Conservation (phyloP, 37 sponge, comb jelly and placozoan genomes). For the Aplysina aerophoba region DNA sequence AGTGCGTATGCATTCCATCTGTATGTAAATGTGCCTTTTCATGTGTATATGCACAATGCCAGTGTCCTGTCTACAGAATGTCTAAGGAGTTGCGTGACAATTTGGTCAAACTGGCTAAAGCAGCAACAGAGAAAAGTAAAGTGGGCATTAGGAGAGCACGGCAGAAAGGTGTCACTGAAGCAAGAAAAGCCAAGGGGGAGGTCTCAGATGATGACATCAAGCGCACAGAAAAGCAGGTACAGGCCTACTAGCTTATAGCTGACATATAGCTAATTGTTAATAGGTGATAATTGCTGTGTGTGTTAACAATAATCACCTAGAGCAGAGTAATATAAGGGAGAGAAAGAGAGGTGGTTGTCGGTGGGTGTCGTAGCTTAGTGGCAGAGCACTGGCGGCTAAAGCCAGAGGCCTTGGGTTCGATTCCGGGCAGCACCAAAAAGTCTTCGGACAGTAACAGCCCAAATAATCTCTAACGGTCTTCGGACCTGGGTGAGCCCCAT, state of each 20-base stretch:
- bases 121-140: slow-evolving; percentile 71
- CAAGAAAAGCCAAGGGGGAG: slow-evolving; percentile 32
- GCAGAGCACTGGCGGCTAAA: no score
- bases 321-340: no score
- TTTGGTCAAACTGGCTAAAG: slow-evolving; percentile 75
- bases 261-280: neutral
- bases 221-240: slow-evolving; percentile 62
- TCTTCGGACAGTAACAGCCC: no score
- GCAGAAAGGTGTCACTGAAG: slow-evolving; percentile 63
- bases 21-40: neutral
- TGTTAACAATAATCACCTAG: no score
- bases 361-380: no score
- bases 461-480: no score
- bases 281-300: neutral
- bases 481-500: no score
- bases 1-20: slow-evolving; percentile 42
- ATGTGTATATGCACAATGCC: neutral
- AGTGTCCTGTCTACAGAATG: slow-evolving; percentile 45
- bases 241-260: no score
- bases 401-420: no score
- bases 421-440: no score
- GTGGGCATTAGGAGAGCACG: slow-evolving; percentile 58
- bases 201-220: slow-evolving; percentile 69
- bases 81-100: slow-evolving; percentile 72
- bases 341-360: no score